Conservation (phyloP, 1,140 invertebrate species). For the Drosophila fuyamai region DNA sequence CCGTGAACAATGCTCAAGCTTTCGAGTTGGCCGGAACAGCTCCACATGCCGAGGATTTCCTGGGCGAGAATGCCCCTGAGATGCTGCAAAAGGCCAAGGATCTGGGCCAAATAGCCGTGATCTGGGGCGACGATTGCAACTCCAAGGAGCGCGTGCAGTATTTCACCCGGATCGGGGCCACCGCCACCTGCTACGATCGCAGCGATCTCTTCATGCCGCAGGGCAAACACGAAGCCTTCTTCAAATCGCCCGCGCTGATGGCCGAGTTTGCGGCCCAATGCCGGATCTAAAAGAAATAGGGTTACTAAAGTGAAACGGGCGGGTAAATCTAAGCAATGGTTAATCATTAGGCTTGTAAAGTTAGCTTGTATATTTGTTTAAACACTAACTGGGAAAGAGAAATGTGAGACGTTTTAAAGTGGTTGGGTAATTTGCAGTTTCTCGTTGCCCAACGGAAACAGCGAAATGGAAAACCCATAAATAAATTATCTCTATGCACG, state of each 20-base stretch:
- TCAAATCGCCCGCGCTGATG: slow-evolving; percentile 69
- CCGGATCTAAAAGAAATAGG: slow-evolving; percentile 40
- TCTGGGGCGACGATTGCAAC: slow-evolving; percentile 98
- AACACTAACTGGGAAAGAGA: slow-evolving; percentile 37
- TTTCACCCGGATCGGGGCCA: slow-evolving; percentile 93
- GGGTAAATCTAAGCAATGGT: slow-evolving; percentile 46
- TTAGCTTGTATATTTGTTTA: slow-evolving; percentile 49
- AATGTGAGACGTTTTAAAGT: slow-evolving; percentile 22
- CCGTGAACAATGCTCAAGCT: slow-evolving; percentile 92
- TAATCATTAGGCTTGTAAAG: slow-evolving; percentile 36
- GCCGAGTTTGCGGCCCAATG: slow-evolving; percentile 77
- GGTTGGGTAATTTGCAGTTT: slow-evolving; percentile 35
- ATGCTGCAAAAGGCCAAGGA: slow-evolving; percentile 91
- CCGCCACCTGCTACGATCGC: slow-evolving; percentile 97
- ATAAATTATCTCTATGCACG: slow-evolving; percentile 22
- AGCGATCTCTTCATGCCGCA: slow-evolving; percentile 86
- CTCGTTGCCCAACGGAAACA: slow-evolving; percentile 31
- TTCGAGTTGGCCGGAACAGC: slow-evolving; percentile 94
- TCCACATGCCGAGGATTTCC: slow-evolving; percentile 95
- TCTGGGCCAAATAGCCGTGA: slow-evolving; percentile 93
- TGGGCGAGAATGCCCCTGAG: slow-evolving; percentile 89
- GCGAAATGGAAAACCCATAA: slow-evolving; percentile 25
- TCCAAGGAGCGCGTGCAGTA: slow-evolving; percentile 92
- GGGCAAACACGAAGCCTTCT: slow-evolving; percentile 70
- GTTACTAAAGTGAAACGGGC: slow-evolving; percentile 20